phyloP scores from a whole-genome alignment of 2,113 vertebrate species.

The Amia ocellicauda region DNA sequence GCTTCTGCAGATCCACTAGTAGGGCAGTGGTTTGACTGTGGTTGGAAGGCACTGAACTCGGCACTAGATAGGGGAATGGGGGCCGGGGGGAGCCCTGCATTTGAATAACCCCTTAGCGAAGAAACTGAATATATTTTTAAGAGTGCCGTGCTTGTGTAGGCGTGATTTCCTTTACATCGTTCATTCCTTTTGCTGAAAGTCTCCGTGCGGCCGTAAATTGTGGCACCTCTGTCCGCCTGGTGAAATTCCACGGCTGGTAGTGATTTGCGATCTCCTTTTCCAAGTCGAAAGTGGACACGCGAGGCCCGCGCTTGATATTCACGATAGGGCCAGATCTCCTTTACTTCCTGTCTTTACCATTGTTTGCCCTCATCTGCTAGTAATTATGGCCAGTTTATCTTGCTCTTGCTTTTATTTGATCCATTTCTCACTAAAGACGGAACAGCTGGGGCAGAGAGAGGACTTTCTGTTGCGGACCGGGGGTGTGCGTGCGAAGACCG shows the following conservation, averaged over 20 bases:
- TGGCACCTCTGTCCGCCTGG: background rate
- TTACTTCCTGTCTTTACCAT: slow-evolving; percentile 19
- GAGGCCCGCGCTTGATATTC: slow-evolving; percentile 15
- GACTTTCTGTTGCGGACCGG: slow-evolving; percentile 26
- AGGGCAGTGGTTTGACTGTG: background rate
- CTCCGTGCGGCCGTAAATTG: background rate
- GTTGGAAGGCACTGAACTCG: background rate
- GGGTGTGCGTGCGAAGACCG: slow-evolving; percentile 53
- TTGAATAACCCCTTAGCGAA: too few relatives aligned
- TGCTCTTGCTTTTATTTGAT: slow-evolving; percentile 54
- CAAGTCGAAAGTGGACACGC: slow-evolving; percentile 32
- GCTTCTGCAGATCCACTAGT: background rate
- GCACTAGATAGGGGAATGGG: too few relatives aligned
- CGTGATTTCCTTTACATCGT: too few relatives aligned
- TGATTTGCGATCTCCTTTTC: slow-evolving; percentile 34
- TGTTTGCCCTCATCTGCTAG: slow-evolving; percentile 49
- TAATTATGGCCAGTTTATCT: slow-evolving; percentile 59
- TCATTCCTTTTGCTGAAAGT: too few relatives aligned
- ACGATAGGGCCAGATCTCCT: slow-evolving; percentile 10
- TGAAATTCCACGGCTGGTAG: slow-evolving; percentile 33
- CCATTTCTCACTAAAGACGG: slow-evolving; percentile 32
- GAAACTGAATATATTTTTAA: too few relatives aligned
- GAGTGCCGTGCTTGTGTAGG: too few relatives aligned
- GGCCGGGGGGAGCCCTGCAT: too few relatives aligned
- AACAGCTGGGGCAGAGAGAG: slow-evolving; percentile 48